phyloP scores from a whole-genome alignment of 37 sponge, comb jelly and placozoan species.

The Crambe crambe region DNA sequence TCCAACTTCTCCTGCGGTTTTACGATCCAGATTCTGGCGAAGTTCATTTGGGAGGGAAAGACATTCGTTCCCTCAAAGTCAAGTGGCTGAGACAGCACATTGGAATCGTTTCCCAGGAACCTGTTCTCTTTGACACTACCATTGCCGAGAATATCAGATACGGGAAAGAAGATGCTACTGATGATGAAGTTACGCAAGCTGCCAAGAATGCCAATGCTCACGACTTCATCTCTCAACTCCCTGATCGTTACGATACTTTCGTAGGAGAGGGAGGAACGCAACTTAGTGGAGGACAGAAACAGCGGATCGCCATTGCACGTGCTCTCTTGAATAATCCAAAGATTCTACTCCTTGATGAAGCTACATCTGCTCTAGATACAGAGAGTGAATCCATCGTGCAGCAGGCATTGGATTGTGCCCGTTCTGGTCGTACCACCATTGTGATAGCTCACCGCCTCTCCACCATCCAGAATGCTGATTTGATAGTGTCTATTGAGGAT shows the following conservation, averaged over 20 bases:
- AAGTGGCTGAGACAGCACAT: conserved; percentile 81
- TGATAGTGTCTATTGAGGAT: conserved; percentile 59
- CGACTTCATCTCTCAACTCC: conserved; percentile 76
- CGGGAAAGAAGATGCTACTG: conserved; percentile 69
- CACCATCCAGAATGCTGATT: conserved; percentile 83
- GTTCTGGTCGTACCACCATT: conserved; percentile 85
- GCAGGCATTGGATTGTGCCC: conserved; percentile 79
- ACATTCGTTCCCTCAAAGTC: no score
- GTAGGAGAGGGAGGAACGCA: conserved; percentile 87
- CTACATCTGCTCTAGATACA: conserved; percentile 93
- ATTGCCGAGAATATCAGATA: conserved; percentile 87
- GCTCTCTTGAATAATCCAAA: conserved; percentile 84
- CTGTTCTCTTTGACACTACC: no score
- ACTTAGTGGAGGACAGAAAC: conserved; percentile 94
- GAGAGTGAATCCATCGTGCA: conserved; percentile 90
- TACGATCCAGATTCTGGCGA: conserved; percentile 60
- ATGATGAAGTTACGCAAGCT: conserved; percentile 73
- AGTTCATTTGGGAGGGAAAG: conserved; percentile 67
- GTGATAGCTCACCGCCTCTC: conserved; percentile 88
- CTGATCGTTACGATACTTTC: conserved; percentile 83
- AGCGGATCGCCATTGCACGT: conserved; percentile 89
- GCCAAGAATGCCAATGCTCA: conserved; percentile 82
- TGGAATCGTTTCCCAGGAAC: conserved; percentile 94
- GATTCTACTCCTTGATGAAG: conserved; percentile 90
- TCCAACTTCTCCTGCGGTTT: conserved; percentile 84